Base-by-base conservation (phyloP, 2,797 vertebrate species). In the Geotria australis region DNA sequence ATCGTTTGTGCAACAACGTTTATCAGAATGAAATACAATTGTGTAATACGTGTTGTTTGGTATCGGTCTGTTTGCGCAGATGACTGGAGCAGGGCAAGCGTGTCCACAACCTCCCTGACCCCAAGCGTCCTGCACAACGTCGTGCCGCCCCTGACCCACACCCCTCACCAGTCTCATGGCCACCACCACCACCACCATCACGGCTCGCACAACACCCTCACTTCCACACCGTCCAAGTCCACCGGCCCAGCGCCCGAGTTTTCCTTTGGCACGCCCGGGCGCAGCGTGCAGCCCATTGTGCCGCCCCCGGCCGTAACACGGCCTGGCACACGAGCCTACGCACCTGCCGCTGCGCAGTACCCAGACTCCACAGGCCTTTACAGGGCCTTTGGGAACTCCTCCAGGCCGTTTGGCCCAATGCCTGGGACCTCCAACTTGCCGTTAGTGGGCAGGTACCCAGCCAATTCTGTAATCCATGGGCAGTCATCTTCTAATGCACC, bases 191-290 rank as follows among this genome's bases (percentile, higher is more conserved):
- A n/a, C 38, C 38, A 55, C 51, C 15, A 12, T 55, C 51, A n/a
- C 9, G 12, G 15, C 15, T 55, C 51, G 15, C 59, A 64, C 46
- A 80, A 74, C 64, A 82, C 78, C 2, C 64, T 74, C 62, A 91
- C 86, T 1, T 95, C 88, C 38, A 95, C 88, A 13, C 86, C 88
- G 3, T 69, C 79, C 60, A 93, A 91, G 67, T 76, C 67, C 60
- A 77, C 70, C 72, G 79, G 76, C 64, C 81, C 85, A 1, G 85
- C 85, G 0, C 84, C 88, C 1, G 89, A 96, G 69, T 96, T 96
- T 65, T 72, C 83, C 62, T 96, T 96, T 58, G 68, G 91, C 64
- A 81, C 79, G 0, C 88, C 88, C 1, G 85, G 89, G 24, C 78
- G 76, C 70, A 79, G 88, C 47, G 57, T 76, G 60, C 78, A 63